Evolutionary conservation across 1,140 invertebrate species (phyloP), one percentile per base, ranked within the genome.

Genomic region (Aphidius ervi): DNA sequence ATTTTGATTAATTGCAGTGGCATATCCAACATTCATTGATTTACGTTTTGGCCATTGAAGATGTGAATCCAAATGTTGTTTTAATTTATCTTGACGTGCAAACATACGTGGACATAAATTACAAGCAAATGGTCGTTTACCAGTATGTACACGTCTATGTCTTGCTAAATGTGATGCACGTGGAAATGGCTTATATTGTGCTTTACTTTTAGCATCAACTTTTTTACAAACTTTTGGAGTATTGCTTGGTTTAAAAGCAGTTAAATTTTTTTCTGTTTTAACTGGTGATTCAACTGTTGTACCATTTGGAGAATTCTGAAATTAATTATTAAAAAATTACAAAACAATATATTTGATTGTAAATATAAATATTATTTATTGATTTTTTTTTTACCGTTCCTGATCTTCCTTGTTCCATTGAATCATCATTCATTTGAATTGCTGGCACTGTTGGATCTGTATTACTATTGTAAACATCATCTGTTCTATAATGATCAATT

Each of bases 111-210:
- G 81, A 71, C 85, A 87, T n/a, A 81, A 67, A 37, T 73, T 74
- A 58, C 85, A 87, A 6, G 75, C 72, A 67, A 83, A 85, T 0
- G 84, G 84, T 59, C 83, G 78, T 59, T 83, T 81, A 0, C 84
- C 85, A 2, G 83, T 84, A 65, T 86, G 85, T 9, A 83, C 80
- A 43, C 89, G 79, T 58, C 89, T 79, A 70, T 93, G 90, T 56
- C 90, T 82, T 41, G 88, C 85, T 3, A 92, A 77, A 68, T 92
- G 91, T 56, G 88, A 88, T n/a, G 85, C 86, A 59, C 83, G 68
- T 1, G 74, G 74, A 62, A 82, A 82, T 4, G 80, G 81, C 53
- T 78, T 78, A 31, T 78, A 73, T 39, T 75, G 76, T 3, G 71
- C 56, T 46, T 69, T 69, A 20, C 66, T 68, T 7, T 63, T 67